Evolutionary conservation across 1,140 invertebrate species (phyloP), one percentile per base, ranked within the genome.

Genomic region (Mya arenaria): DNA sequence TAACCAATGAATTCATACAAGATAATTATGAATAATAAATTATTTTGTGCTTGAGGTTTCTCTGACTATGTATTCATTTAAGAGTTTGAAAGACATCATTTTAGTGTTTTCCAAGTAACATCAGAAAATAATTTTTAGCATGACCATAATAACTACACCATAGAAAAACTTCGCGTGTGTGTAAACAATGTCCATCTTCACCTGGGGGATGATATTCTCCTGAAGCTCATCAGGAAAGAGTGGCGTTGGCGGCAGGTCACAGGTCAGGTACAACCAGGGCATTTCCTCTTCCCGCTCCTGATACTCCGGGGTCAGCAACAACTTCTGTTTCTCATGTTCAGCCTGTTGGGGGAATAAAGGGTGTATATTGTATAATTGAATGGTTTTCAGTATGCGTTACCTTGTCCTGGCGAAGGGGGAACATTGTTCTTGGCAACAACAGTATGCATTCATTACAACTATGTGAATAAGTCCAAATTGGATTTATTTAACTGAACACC

Each of bases 171-270:
- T 13, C 44, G n/a, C n/a, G n/a, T n/a, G n/a, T n/a, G n/a, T n/a
- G n/a, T n/a, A n/a, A n/a, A n/a, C n/a, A n/a, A n/a, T n/a, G n/a
- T 44, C 10, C 41, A 10, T 10, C 41, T 44, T n/a, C 17, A 97
- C 97, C 94, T 99, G 98, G 62, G 98, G 99, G 91, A 99, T 99
- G 87, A 99, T 99, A 93, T 99, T 99, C 93, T 99, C 98, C 78
- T 97, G 95, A 85, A 98, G 96, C 92, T 99, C 98, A 94, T 99
- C 98, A 88, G 98, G 98, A 89, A 99, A 99, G 10, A 99, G 94
- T 15, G 98, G 99, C 3, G 97, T 97, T 1, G 98, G 96, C 1
- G 99, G 98, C 62, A 99, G 94, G 93, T 99, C 98, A 92, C 98
- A 98, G 6, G 98, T 99, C 66, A 99, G 93, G 93, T 98, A 99